Percentiles rank a stretch among this genome's conserved stretches.
Conservation (phyloP, 1,140 invertebrate species). For the Leptestheria dahalacensis region DNA sequence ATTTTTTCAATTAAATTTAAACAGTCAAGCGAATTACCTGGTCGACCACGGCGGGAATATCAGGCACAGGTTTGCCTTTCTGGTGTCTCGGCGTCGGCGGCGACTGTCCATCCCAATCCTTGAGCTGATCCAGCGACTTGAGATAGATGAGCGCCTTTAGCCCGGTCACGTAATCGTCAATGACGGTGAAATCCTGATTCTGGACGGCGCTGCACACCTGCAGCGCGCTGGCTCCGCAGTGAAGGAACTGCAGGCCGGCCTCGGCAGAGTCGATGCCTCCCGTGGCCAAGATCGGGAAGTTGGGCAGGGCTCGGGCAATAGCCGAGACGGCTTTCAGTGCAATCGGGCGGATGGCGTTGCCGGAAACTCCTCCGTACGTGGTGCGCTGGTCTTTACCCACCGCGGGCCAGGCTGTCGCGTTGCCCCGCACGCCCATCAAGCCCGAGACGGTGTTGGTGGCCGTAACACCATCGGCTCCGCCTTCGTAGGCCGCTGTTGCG, state of each 20-base stretch:
- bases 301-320: conserved; percentile 64
- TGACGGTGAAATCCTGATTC: conserved; percentile 93
- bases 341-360: conserved; percentile 87
- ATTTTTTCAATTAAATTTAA: too few relatives aligned
- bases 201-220: conserved; percentile 94
- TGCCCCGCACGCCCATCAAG: conserved; percentile 68
- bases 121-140: conserved; percentile 41
- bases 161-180: conserved; percentile 84
- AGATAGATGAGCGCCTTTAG: conserved; percentile 81
- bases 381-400: conserved; percentile 66
- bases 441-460: conserved; percentile 86
- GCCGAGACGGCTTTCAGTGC: conserved; percentile 73
- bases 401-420: conserved; percentile 77
- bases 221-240: conserved; percentile 75
- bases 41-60: conserved; percentile 42
- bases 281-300: conserved; percentile 84
- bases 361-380: conserved; percentile 92
- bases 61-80: conserved; percentile 70
- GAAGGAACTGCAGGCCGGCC: conserved; percentile 77
- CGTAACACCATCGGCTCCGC: conserved; percentile 82
- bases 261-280: conserved; percentile 95
- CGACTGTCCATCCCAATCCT: conserved; percentile 83
- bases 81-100: conserved; percentile 76
- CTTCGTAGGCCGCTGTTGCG: conserved; percentile 77
- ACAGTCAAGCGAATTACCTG: conserved; percentile 34